Conservation (phyloP, 2,888 invertebrate genomes). For the Hipparchia semele region DNA sequence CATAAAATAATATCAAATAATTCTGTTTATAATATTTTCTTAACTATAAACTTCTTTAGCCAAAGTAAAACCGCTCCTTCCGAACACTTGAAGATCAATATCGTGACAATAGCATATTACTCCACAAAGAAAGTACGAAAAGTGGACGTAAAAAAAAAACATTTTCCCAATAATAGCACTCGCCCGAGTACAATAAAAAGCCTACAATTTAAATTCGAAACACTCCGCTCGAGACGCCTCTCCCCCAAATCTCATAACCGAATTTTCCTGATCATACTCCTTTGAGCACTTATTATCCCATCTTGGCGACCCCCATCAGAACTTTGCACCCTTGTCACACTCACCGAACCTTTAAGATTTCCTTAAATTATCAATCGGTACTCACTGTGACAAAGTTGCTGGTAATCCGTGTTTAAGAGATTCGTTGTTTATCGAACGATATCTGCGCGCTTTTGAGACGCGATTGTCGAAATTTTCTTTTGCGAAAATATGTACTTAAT, state of each 20-base stretch:
- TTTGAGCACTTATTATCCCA: conserved; percentile 54
- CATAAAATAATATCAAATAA: no score
- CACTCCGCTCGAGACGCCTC: conserved; percentile 46
- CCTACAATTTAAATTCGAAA: conserved; percentile 49
- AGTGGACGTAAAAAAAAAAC: conserved; percentile 27
- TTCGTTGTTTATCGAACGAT: conserved; percentile 49
- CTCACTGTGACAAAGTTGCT: conserved; percentile 45
- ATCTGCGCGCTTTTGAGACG: conserved; percentile 39
- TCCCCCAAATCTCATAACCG: conserved; percentile 51
- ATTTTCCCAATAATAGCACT: conserved; percentile 32
- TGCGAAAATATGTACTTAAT: conserved; percentile 19
- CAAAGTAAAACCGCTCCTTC: neutral
- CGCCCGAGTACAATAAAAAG: conserved; percentile 38
- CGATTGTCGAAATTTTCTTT: conserved; percentile 31
- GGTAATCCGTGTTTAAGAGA: conserved; percentile 45
- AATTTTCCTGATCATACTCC: conserved; percentile 55
- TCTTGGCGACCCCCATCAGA: conserved; percentile 43
- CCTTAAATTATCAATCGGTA: conserved; percentile 9
- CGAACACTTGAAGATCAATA: conserved; percentile 20
- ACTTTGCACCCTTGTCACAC: conserved; percentile 47
- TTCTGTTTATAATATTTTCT: no score
- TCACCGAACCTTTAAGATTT: conserved; percentile 29
- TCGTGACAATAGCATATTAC: conserved; percentile 3
- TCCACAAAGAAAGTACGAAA: conserved; percentile 13
- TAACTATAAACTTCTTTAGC: neutral